Percentiles rank a stretch among this genome's conserved stretches.
phyloP scores from a whole-genome alignment of 2,797 vertebrate genomes.

The Alosa sapidissima region DNA sequence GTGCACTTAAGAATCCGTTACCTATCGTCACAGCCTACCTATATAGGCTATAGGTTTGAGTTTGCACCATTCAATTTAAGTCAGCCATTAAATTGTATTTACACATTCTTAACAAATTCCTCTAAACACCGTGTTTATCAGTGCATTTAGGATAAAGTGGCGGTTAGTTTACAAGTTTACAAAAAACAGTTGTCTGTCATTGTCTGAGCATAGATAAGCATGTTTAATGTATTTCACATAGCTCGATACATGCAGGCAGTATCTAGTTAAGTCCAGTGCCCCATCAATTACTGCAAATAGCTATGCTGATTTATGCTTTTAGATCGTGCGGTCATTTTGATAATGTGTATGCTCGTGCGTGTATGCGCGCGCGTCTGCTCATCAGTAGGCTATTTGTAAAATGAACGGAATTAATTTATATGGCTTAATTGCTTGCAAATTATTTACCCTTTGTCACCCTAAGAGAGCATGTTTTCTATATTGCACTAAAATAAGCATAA shows the following conservation, averaged over 20 bases:
- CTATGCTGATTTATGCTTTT: neutral
- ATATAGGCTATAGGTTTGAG: neutral
- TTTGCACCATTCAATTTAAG: neutral
- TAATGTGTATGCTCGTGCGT: constrained; percentile 2
- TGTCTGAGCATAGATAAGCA: neutral
- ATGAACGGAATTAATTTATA: neutral
- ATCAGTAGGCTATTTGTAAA: neutral
- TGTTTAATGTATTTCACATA: neutral
- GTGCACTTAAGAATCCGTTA: neutral
- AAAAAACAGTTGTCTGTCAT: neutral
- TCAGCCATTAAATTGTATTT: neutral
- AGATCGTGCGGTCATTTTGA: neutral
- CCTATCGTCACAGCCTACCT: neutral
- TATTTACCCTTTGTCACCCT: no score
- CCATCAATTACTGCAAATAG: neutral
- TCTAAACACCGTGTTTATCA: neutral
- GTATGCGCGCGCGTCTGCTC: neutral
- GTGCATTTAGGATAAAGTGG: neutral
- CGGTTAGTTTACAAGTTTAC: neutral
- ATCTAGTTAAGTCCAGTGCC: neutral
- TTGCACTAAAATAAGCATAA: neutral
- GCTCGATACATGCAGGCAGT: neutral
- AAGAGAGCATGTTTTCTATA: neutral
- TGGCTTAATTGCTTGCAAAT: neutral
- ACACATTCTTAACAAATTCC: neutral